Evolutionary conservation across 2,113 vertebrate genomes (phyloP).

Genomic region (Genyomyrus donnyi): DNA sequence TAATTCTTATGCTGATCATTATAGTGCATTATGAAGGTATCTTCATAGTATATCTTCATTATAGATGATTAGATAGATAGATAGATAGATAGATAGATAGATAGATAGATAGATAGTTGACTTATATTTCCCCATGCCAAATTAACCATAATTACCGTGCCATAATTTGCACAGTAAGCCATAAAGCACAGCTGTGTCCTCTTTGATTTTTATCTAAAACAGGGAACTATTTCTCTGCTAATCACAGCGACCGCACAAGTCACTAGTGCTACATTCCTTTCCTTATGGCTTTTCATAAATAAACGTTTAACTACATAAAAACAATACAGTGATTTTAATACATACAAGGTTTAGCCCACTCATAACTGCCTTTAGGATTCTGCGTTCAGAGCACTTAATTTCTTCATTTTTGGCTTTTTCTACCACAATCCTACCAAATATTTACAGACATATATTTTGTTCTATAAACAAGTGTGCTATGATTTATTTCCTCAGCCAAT

Average conservation of each 20-base stretch:
- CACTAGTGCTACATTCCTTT: not conserved
- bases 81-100: too few species aligned
- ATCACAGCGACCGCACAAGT: not conserved
- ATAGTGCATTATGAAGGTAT: not conserved
- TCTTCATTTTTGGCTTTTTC: constrained; percentile 23
- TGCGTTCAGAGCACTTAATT: not conserved
- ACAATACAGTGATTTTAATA: not conserved
- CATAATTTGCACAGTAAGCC: not conserved
- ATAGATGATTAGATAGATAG: not conserved
- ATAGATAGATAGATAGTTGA: not conserved
- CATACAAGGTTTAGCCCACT: not conserved
- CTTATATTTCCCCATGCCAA: not conserved
- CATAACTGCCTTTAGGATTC: not conserved
- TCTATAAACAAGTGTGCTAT: constrained; percentile 42
- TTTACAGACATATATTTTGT: constrained; percentile 45
- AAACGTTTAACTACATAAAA: not conserved
- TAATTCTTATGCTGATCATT: not conserved
- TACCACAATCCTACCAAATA: constrained; percentile 43
- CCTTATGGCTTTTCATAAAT: not conserved
- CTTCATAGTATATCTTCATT: not conserved
- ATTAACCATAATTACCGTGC: not conserved
- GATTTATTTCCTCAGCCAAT: constrained; percentile 54
- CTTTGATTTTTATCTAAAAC: not conserved
- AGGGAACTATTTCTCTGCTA: not conserved
- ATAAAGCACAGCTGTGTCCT: not conserved